Evolutionary conservation across 2,888 invertebrate genomes (phyloP), one percentile per base, ranked within the genome.

Genomic region (Tenthredo scrophulariae): DNA sequence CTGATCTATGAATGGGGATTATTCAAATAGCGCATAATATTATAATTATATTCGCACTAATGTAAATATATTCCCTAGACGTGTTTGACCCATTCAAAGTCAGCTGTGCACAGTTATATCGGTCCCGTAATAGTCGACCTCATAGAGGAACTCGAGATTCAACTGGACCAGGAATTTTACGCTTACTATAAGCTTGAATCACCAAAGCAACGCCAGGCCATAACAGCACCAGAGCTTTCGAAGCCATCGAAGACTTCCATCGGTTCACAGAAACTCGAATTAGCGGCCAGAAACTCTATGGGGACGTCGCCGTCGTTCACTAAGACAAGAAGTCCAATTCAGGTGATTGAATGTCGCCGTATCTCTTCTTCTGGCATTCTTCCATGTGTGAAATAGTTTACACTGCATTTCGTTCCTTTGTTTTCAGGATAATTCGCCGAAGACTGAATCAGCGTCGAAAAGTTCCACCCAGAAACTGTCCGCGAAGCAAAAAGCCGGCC

Each of bases 121-220:
- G 96, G 96, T 18, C 96, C 96, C 0, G 95, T 96, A 18, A 96
- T 96, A 87, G 95, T 96, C 46, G 96, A 96, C 88, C 94, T 96
- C 86, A 95, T 96, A 79, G 95, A 96, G 50, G 96, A 96, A 94
- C 90, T 96, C 50, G 95, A 96, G 89, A 95, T 93, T n/a, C 92
- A 93, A 72, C 87, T 93, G 33, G 93, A 93, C 85, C 91, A 90
- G 74, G 92, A 93, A 84, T 92, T 93, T 74, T 89, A 89, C 67
- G 89, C 89, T 72, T 91, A 90, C 85, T 92, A 90, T 75, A 91
- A 91, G 40, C 85, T 88, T n/a, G 90, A 92, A 0, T 88, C 90
- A 37, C 87, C 89, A 3, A 89, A 90, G 7, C 37, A 87, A 18
- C 87, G 87, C 62, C 87, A 88, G 70, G 88, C 90, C 18, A 79